Percentiles rank a stretch among this genome's conserved stretches.
Evolutionary conservation across 1,140 invertebrate species (phyloP).

Genomic region (Oedothorax gibbosus): DNA sequence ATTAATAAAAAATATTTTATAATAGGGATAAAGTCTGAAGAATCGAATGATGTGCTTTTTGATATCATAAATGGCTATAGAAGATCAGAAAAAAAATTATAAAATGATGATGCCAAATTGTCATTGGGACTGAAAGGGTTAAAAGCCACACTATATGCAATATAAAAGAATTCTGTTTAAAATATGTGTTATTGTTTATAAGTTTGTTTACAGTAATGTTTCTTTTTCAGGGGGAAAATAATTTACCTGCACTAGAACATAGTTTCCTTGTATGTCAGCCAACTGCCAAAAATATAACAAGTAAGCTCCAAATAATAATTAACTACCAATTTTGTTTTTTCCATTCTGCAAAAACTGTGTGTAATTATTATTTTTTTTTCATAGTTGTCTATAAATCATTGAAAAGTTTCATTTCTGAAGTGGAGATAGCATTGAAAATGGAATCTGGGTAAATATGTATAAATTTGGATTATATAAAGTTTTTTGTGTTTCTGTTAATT

Average conservation of each 20-base stretch:
- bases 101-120: too few relatives aligned
- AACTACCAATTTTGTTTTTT: neutral
- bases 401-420: conserved; percentile 81
- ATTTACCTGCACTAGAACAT: conserved; percentile 62
- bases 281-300: conserved; percentile 80
- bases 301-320: conserved; percentile 61
- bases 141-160: too few relatives aligned
- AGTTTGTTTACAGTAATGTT: neutral
- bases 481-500: too few relatives aligned
- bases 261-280: conserved; percentile 76
- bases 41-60: too few relatives aligned
- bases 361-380: conserved; percentile 45
- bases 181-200: too few relatives aligned
- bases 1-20: too few relatives aligned
- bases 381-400: conserved; percentile 79
- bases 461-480: neutral
- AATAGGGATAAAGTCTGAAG: too few relatives aligned
- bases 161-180: too few relatives aligned
- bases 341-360: conserved; percentile 16
- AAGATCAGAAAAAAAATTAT: too few relatives aligned
- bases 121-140: too few relatives aligned
- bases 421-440: conserved; percentile 77
- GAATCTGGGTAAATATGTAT: conserved; percentile 73
- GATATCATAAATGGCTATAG: too few relatives aligned
- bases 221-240: conserved; percentile 44